These are phyloP conservation scores for Drosophila pseudotalamancana DNA, from an alignment of 2,888 invertebrate genomes.

Conservation along the genomic window DNA sequence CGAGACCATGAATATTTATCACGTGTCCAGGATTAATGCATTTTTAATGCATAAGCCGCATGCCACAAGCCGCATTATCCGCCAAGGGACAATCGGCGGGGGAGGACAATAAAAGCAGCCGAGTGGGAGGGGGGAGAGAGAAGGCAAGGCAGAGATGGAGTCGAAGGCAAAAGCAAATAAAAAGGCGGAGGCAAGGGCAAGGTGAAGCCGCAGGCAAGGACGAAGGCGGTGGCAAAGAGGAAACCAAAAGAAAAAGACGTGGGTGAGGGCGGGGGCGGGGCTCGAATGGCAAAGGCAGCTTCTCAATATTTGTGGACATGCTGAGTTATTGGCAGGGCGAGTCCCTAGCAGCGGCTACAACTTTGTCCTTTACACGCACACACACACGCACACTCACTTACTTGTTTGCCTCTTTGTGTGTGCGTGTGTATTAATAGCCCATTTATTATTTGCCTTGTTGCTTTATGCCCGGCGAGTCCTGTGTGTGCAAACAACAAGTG, in stretches of 20 bases:
- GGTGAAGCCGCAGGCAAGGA: no score
- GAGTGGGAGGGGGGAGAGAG: background rate
- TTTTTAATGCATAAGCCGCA: constrained; percentile 59
- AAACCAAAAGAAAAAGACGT: no score
- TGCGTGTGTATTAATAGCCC: constrained; percentile 60
- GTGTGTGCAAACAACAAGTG: constrained; percentile 45
- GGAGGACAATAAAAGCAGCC: constrained; percentile 37
- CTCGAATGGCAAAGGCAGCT: constrained; percentile 29
- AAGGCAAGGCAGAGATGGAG: background rate
- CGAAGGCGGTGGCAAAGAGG: no score
- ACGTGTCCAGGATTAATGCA: constrained; percentile 72
- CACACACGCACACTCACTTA: background rate
- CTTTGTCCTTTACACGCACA: constrained; percentile 24
- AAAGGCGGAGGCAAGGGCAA: no score
- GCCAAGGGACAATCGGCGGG: constrained; percentile 15
- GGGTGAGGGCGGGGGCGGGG: no score
- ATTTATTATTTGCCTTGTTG: constrained; percentile 59
- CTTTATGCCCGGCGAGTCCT: constrained; percentile 19
- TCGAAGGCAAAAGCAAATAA: background rate
- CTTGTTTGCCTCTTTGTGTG: constrained; percentile 7
- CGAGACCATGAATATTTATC: constrained; percentile 72
- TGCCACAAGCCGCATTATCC: constrained; percentile 2
- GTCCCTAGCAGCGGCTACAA: constrained; percentile 25
- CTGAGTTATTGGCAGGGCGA: constrained; percentile 72
- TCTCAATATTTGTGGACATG: constrained; percentile 72